A percentile compares a stretch with the other conserved stretches of the same genome.
Conservation (phyloP, 2,113 vertebrate species). For the Trochalopteron elliotii region DNA sequence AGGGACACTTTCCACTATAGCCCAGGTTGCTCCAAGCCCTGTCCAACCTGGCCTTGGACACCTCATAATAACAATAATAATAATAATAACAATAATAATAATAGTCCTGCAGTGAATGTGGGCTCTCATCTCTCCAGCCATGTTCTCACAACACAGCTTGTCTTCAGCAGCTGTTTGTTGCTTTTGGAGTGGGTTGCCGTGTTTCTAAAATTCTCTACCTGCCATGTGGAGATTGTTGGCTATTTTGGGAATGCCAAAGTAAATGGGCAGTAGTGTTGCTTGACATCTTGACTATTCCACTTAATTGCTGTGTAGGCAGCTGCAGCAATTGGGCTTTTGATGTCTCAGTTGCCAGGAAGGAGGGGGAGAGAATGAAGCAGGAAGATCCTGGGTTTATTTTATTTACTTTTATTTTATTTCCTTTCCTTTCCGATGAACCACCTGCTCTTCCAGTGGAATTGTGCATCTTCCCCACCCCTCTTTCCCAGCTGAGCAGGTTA, state of each 20-base stretch:
- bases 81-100: not conserved
- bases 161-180: not conserved
- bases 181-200: not conserved
- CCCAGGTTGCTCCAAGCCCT: not conserved
- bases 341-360: not conserved
- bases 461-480: not conserved
- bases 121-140: not conserved
- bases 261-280: constrained; percentile 37
- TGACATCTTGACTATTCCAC: constrained; percentile 10
- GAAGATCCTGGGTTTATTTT: not conserved
- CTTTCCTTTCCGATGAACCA: not conserved
- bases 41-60: not conserved
- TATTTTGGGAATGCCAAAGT: constrained; percentile 1
- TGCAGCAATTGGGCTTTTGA: constrained; percentile 19
- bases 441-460: not conserved
- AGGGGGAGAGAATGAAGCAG: not conserved
- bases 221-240: not conserved
- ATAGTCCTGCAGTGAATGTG: not conserved
- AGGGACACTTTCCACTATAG: not conserved
- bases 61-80: not conserved
- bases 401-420: not conserved
- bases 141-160: not conserved
- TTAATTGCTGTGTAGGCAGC: constrained; percentile 47
- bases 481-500: not conserved
- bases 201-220: constrained; percentile 5